These are phyloP conservation scores for Urechis unicinctus DNA, from an alignment of 2,888 invertebrate genomes.

Conservation along the genomic window DNA sequence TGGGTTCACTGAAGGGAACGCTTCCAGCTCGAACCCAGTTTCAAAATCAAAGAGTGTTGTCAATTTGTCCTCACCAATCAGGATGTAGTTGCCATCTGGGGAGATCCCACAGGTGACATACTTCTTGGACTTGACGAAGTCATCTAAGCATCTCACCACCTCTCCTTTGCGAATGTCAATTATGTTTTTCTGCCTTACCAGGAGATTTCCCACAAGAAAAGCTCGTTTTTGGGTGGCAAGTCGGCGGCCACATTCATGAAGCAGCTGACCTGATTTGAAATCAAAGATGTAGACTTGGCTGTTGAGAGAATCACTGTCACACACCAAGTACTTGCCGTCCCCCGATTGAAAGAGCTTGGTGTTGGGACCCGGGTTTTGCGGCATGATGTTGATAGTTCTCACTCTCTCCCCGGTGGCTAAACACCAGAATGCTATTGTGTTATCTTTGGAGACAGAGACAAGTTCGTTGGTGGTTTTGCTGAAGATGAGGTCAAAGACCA, in stretches of 20 bases:
- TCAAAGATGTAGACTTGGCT: slow-evolving; percentile 20
- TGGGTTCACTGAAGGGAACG: slow-evolving; percentile 17
- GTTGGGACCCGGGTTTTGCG: slow-evolving; percentile 8
- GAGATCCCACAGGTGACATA: slow-evolving; percentile 22
- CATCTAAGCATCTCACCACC: slow-evolving; percentile 15
- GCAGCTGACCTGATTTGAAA: slow-evolving; percentile 18
- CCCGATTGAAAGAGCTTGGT: slow-evolving; percentile 17
- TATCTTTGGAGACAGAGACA: slow-evolving; percentile 21
- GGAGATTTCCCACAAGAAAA: slow-evolving; percentile 16
- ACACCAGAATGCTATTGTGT: slow-evolving; percentile 24
- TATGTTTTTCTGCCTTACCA: slow-evolving; percentile 22
- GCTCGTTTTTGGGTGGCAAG: slow-evolving; percentile 13
- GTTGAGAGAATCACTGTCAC: slow-evolving; percentile 20
- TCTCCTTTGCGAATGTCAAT: slow-evolving; percentile 19
- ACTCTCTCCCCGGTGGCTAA: slow-evolving; percentile 19
- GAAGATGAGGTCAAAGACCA: slow-evolving; percentile 21
- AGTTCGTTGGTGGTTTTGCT: slow-evolving; percentile 18
- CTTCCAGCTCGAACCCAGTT: slow-evolving; percentile 7
- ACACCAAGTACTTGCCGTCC: slow-evolving; percentile 19
- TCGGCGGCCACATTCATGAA: slow-evolving; percentile 16
- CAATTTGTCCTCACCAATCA: slow-evolving; percentile 19
- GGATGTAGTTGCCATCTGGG: slow-evolving; percentile 17
- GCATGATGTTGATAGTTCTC: slow-evolving; percentile 15
- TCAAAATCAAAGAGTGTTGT: slow-evolving; percentile 20
- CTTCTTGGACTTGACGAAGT: slow-evolving; percentile 16